These are phyloP conservation scores for Pogonomyrmex californicus DNA, from an alignment of 1,140 invertebrate genomes.

Conservation along the genomic window DNA sequence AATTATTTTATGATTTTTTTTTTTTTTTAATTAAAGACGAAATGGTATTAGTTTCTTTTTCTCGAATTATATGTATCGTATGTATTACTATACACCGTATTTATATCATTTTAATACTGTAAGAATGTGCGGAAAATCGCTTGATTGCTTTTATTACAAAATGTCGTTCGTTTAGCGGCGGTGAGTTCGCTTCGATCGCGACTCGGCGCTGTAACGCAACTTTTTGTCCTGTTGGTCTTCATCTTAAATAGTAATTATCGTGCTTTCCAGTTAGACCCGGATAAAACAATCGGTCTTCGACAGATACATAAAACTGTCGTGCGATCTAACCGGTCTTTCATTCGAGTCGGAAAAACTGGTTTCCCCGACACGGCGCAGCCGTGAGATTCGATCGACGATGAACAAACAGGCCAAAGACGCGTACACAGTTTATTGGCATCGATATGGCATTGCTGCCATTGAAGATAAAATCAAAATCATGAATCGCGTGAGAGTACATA, in stretches of 20 bases:
- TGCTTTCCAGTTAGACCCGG: constrained; percentile 71
- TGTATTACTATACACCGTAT: not conserved
- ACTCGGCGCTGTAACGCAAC: constrained; percentile 59
- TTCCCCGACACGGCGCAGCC: constrained; percentile 48
- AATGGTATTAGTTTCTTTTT: not conserved
- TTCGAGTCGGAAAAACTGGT: constrained; percentile 73
- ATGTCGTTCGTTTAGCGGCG: not conserved
- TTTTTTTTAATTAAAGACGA: not conserved
- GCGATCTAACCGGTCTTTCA: constrained; percentile 73
- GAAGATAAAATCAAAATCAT: constrained; percentile 61
- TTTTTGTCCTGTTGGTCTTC: constrained; percentile 62
- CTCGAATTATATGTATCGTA: not conserved
- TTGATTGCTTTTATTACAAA: not conserved
- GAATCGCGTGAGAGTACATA: constrained; percentile 1
- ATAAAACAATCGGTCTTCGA: constrained; percentile 71
- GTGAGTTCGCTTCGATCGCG: constrained; percentile 35
- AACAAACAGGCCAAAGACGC: constrained; percentile 66
- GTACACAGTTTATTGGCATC: constrained; percentile 57
- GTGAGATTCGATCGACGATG: constrained; percentile 61
- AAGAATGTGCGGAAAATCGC: not conserved
- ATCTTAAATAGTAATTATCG: constrained; percentile 74
- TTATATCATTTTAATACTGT: not conserved
- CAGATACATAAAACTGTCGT: constrained; percentile 61
- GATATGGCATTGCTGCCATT: constrained; percentile 56
- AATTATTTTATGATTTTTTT: not conserved